phyloP scores from a whole-genome alignment of 1,140 invertebrate species.

The Drosophila lowei region DNA sequence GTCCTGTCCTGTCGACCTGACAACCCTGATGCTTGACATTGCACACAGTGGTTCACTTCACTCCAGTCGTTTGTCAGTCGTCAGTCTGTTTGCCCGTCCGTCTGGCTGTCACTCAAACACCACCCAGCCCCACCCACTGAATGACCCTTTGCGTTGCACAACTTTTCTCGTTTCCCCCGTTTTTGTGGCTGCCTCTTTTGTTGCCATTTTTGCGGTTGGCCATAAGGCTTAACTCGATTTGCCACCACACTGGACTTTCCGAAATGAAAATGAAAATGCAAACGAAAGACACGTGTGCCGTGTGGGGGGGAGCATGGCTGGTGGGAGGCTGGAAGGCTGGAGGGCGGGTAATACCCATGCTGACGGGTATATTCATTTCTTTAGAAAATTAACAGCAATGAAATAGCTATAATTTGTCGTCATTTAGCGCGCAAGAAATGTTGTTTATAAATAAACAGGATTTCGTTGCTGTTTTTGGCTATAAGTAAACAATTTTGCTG shows the following conservation, averaged over 20 bases:
- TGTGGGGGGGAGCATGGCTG: background rate
- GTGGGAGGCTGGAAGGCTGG: background rate
- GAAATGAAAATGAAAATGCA: constrained; percentile 57
- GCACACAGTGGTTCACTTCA: constrained; percentile 23
- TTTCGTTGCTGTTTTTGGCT: constrained; percentile 23
- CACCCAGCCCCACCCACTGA: background rate
- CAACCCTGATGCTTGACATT: constrained; percentile 53
- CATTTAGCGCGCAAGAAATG: constrained; percentile 53
- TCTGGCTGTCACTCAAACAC: constrained; percentile 17
- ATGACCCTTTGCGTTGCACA: constrained; percentile 16
- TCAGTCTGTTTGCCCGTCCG: constrained; percentile 13
- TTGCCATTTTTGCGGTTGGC: constrained; percentile 32
- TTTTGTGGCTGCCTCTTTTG: constrained; percentile 8
- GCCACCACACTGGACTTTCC: constrained; percentile 45
- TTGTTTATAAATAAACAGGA: constrained; percentile 67
- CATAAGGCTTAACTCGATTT: constrained; percentile 57
- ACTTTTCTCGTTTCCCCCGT: background rate
- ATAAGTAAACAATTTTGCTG: constrained; percentile 39
- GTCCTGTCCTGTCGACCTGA: constrained; percentile 8
- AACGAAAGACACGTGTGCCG: constrained; percentile 28
- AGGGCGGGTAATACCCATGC: background rate
- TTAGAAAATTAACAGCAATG: constrained; percentile 45
- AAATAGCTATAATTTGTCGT: constrained; percentile 67
- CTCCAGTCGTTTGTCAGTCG: constrained; percentile 24
- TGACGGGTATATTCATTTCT: constrained; percentile 31